These are phyloP conservation scores for Hirtodrosophila trivittata DNA, from an alignment of 2,888 invertebrate genomes.

Conservation along the genomic window DNA sequence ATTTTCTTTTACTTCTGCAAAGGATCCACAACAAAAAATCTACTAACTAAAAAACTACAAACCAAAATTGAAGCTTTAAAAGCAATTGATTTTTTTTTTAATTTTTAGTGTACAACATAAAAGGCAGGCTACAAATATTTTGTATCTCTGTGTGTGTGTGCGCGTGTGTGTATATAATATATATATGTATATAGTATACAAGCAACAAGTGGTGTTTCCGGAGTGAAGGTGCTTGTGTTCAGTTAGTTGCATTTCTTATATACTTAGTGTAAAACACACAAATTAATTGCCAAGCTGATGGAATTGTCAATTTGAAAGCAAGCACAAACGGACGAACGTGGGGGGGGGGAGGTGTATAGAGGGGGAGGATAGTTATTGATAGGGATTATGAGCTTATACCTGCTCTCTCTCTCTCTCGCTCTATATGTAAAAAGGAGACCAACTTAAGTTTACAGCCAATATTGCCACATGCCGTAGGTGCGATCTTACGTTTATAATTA, in stretches of 20 bases:
- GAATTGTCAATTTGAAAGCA: background rate
- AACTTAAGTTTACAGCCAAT: constrained; percentile 58
- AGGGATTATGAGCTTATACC: no score
- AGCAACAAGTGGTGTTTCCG: constrained; percentile 17
- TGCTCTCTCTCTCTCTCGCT: no score
- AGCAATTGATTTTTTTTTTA: no score
- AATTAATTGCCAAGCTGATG: constrained; percentile 7
- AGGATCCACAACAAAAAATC: constrained; percentile 13
- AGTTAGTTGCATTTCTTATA: constrained; percentile 20
- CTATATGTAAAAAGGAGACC: background rate
- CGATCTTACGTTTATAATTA: constrained; percentile 27
- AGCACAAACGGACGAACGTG: constrained; percentile 24
- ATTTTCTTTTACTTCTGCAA: background rate
- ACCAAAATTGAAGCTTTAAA: no score
- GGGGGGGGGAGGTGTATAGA: constrained; percentile 9
- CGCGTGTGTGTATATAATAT: background rate
- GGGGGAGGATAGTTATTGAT: constrained; percentile 30
- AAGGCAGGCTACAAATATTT: constrained; percentile 15
- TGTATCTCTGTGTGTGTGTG: background rate
- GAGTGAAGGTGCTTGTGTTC: constrained; percentile 16
- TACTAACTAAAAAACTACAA: background rate
- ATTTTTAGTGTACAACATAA: constrained; percentile 31
- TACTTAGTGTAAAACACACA: constrained; percentile 9
- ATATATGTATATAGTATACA: constrained; percentile 6
- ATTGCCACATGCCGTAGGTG: constrained; percentile 67